A percentile compares a stretch with the other conserved stretches of the same genome.
phyloP scores from a whole-genome alignment of 1,140 invertebrate genomes.

The Hylaeus anthracinus region DNA sequence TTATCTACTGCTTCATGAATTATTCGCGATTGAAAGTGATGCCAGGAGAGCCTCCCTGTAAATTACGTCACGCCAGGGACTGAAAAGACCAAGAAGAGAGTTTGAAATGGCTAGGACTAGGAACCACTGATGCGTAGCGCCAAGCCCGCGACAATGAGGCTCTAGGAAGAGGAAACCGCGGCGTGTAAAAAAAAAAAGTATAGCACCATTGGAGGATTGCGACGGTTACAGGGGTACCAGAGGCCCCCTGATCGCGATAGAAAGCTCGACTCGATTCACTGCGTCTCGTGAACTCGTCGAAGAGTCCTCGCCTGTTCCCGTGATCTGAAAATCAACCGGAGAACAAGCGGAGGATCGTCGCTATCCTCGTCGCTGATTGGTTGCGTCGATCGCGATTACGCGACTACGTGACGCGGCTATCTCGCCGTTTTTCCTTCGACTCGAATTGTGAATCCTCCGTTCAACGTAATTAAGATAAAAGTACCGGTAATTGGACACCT shows the following conservation, averaged over 20 bases:
- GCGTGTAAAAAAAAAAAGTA: constrained; percentile 29
- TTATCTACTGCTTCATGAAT: too few relatives aligned
- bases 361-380: constrained; percentile 27
- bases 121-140: too few relatives aligned
- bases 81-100: too few relatives aligned
- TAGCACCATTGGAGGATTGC: background rate
- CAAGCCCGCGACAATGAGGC: too few relatives aligned
- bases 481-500: too few relatives aligned
- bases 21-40: too few relatives aligned
- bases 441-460: background rate
- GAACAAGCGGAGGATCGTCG: constrained; percentile 11
- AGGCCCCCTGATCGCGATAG: background rate
- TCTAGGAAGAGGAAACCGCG: too few relatives aligned
- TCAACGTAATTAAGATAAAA: constrained; percentile 2
- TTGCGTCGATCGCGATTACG: constrained; percentile 9
- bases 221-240: too few relatives aligned
- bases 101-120: too few relatives aligned
- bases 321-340: constrained; percentile 17
- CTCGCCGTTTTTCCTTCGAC: constrained; percentile 9
- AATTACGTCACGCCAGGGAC: too few relatives aligned
- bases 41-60: too few relatives aligned
- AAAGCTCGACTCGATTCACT: background rate
- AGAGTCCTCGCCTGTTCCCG: background rate
- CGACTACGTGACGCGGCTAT: constrained; percentile 38
- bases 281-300: background rate